phyloP scores from a whole-genome alignment of 2,888 invertebrate species.

The Keiferia lycopersicella region DNA sequence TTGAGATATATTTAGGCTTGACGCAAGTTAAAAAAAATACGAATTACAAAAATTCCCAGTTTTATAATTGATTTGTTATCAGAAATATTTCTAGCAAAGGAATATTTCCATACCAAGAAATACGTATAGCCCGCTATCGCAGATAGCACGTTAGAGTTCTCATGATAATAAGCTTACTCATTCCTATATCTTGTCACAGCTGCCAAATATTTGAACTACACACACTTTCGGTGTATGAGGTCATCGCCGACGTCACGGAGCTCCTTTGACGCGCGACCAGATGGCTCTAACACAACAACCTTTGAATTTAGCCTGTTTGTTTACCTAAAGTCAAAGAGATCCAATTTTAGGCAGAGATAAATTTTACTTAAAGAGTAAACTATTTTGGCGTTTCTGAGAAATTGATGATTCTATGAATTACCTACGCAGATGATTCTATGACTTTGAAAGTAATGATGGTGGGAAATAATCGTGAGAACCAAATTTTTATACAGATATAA shows the following conservation, averaged over 20 bases:
- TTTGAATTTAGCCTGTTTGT: constrained; percentile 46
- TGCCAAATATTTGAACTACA: constrained; percentile 23
- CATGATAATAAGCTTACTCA: constrained; percentile 10
- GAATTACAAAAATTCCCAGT: too few species aligned
- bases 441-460: background rate
- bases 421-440: background rate
- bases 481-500: too few species aligned
- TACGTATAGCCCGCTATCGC: background rate
- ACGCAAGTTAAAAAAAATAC: too few species aligned
- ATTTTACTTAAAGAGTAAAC: constrained; percentile 22
- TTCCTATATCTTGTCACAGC: constrained; percentile 5
- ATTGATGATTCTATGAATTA: too few species aligned
- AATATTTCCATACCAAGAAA: constrained; percentile 5
- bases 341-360: constrained; percentile 48
- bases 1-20: too few species aligned
- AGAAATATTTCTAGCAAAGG: background rate
- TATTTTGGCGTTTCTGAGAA: background rate
- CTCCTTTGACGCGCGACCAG: constrained; percentile 45
- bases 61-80: background rate
- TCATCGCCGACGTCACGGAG: constrained; percentile 21
- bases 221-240: constrained; percentile 12
- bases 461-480: too few species aligned
- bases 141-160: constrained; percentile 1
- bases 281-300: constrained; percentile 55
- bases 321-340: constrained; percentile 52